Evolutionary conservation across 92 coral and sea anemone species (phyloP), one percentile per base, ranked within the genome.

Genomic region (Parazoanthus darwini): DNA sequence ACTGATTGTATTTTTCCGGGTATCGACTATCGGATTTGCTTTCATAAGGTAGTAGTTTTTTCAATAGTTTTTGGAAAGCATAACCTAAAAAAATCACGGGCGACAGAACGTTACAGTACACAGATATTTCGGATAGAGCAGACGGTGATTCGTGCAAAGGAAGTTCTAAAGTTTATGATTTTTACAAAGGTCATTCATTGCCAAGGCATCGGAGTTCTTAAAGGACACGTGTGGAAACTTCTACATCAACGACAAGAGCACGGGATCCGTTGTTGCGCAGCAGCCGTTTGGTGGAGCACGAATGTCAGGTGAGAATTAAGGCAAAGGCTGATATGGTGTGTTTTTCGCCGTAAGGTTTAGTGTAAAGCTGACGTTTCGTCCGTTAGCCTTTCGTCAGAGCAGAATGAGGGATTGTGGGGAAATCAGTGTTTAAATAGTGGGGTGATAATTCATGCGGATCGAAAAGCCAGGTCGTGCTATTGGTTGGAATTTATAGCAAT

Each of bases 281-380:
- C 99, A 97, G 83, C 99, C 99, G 23, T 97, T 97, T 86, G 99
- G 99, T 36, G 99, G 99, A 70, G 98, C 98, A 18, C 87, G 99
- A 43, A 83, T 92, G 86, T 97, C 99, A 86, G 99, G 99, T 97
- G 18, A 85, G 33, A 29, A 29, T 29, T 29, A 29, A 29, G 33
- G 33, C 33, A 29, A 29, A 29, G 33, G 33, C 33, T 29, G 33
- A 29, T 29, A 29, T 29, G 33, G 33, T 29, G 33, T 29, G 33
- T 29, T 29, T 29, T 29, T 29, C 33, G 33, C 33, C 33, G 33
- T 29, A 29, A 29, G 33, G 33, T 29, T 29, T 29, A 29, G 33
- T 29, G 33, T 29, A 29, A 29, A 29, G 33, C 33, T 29, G 33
- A 29, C 33, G 33, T 29, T 29, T 29, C 33, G 33, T 29, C 33